Percentiles rank a stretch among this genome's conserved stretches.
These are phyloP conservation scores for Pangasianodon gigas DNA, from an alignment of 2,113 vertebrate species.

Conservation along the genomic window DNA sequence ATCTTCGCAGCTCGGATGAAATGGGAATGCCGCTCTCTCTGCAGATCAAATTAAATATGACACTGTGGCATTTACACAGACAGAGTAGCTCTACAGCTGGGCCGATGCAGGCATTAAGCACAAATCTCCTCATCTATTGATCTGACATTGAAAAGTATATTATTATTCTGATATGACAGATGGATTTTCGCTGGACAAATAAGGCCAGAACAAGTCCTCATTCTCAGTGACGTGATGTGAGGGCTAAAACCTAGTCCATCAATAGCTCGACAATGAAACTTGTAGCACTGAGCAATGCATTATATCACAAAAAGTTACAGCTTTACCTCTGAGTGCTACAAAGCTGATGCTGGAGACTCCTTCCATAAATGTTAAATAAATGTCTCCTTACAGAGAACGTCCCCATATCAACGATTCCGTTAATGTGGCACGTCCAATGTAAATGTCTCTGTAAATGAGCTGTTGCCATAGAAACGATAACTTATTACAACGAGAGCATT, in stretches of 20 bases:
- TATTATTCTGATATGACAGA: conserved; percentile 29
- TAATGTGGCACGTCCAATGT: not conserved
- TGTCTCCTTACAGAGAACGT: not conserved
- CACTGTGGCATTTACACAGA: conserved; percentile 53
- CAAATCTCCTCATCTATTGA: conserved; percentile 57
- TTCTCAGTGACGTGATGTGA: not conserved
- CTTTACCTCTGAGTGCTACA: not conserved
- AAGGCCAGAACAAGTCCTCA: conserved; percentile 15
- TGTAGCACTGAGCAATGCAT: not conserved
- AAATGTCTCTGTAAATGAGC: not conserved
- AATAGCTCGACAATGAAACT: not conserved
- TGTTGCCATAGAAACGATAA: not conserved
- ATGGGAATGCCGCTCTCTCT: conserved; percentile 37
- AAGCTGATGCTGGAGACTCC: not conserved
- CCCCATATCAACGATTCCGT: not conserved
- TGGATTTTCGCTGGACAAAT: conserved; percentile 35
- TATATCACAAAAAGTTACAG: not conserved
- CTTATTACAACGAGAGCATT: not conserved
- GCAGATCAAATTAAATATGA: conserved; percentile 57
- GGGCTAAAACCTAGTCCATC: not conserved
- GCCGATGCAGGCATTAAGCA: conserved; percentile 51
- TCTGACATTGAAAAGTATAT: conserved; percentile 44
- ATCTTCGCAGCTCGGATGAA: conserved; percentile 29
- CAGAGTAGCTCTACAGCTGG: conserved; percentile 40
- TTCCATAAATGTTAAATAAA: not conserved